Percentiles rank a stretch among this genome's conserved stretches.
Conservation (phyloP, 1,140 invertebrate species). For the Scaptomyza pallida region DNA sequence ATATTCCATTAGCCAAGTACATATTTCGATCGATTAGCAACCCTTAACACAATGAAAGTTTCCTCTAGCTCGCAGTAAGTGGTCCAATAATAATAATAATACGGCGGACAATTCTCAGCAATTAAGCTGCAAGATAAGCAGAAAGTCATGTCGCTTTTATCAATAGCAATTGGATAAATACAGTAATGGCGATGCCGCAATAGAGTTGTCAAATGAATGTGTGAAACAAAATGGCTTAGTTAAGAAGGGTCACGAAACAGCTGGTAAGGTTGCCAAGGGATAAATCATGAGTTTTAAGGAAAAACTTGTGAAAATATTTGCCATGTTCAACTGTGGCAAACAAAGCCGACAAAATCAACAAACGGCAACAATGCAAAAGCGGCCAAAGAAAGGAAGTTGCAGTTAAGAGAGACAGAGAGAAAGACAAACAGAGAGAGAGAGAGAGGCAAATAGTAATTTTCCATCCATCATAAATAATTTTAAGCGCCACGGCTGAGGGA, state of each 20-base stretch:
- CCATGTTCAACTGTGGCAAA: constrained; percentile 67
- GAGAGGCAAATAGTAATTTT: constrained; percentile 69
- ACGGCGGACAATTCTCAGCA: background rate
- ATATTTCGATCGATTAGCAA: constrained; percentile 1
- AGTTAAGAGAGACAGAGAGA: constrained; percentile 31
- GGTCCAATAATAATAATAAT: background rate
- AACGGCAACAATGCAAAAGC: constrained; percentile 22
- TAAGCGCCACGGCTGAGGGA: constrained; percentile 83
- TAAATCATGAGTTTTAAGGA: constrained; percentile 3
- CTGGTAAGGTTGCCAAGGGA: background rate
- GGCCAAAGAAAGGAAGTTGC: constrained; percentile 66
- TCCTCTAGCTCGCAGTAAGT: background rate
- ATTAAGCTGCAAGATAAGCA: constrained; percentile 48
- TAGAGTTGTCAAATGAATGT: constrained; percentile 28
- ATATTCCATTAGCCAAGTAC: background rate
- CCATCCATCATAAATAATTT: constrained; percentile 83
- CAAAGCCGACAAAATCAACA: constrained; percentile 35
- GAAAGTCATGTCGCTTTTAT: constrained; percentile 54
- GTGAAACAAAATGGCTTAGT: constrained; percentile 32
- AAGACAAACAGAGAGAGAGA: constrained; percentile 32
- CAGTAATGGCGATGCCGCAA: constrained; percentile 23
- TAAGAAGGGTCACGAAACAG: constrained; percentile 15
- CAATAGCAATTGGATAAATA: constrained; percentile 36
- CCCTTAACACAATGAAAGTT: background rate
- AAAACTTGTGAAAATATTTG: constrained; percentile 60